phyloP scores from a whole-genome alignment of 1,140 invertebrate genomes.

The Drosophila neocordata region DNA sequence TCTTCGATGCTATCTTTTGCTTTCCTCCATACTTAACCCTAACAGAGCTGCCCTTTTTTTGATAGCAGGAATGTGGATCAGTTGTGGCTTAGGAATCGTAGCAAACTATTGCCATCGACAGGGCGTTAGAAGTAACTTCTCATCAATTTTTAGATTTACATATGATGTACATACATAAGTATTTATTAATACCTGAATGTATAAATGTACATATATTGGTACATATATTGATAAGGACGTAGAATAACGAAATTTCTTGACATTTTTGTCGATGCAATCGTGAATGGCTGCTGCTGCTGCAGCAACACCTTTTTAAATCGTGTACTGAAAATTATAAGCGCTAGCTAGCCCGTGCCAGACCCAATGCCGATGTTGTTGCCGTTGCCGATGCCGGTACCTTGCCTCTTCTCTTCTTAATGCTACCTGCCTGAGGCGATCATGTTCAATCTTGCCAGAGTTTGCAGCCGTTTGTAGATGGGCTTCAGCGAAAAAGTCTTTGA shows the following conservation, averaged over 20 bases:
- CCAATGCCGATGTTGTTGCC: conserved; percentile 55
- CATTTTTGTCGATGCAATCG: conserved; percentile 52
- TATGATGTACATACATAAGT: no score
- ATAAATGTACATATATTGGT: conserved; percentile 7
- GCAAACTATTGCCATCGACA: background rate
- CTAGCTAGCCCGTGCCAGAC: conserved; percentile 77
- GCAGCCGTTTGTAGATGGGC: conserved; percentile 74
- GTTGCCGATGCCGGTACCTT: conserved; percentile 37
- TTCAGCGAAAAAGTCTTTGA: conserved; percentile 30
- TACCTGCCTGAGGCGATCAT: conserved; percentile 69
- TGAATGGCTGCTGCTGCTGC: conserved; percentile 34
- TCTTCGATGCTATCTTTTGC: conserved; percentile 40
- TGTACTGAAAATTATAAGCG: conserved; percentile 69
- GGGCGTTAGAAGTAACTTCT: background rate
- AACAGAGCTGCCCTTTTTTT: background rate
- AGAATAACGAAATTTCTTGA: conserved; percentile 35
- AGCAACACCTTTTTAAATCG: conserved; percentile 48
- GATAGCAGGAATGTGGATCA: background rate
- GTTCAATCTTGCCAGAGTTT: conserved; percentile 74
- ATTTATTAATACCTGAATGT: no score
- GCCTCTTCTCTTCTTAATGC: conserved; percentile 57
- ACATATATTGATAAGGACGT: conserved; percentile 12
- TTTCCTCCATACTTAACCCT: conserved; percentile 19
- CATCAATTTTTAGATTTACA: no score
- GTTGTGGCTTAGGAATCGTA: background rate